These are phyloP conservation scores for Drosophila mettleri DNA, from an alignment of 2,888 invertebrate genomes.

Conservation along the genomic window DNA sequence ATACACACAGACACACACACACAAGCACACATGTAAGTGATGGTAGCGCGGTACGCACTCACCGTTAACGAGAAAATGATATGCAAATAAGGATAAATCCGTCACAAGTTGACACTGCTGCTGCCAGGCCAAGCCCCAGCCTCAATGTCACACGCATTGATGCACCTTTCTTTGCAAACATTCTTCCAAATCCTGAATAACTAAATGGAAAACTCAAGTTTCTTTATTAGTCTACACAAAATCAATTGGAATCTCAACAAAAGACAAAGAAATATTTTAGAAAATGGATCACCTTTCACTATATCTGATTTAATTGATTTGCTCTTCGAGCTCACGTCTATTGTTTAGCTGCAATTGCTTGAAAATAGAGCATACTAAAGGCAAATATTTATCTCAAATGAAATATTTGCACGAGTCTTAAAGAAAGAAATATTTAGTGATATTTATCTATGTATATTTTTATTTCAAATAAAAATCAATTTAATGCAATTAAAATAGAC, in stretches of 20 bases:
- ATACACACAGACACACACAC: too few species aligned
- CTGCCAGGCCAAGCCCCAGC: constrained; percentile 15
- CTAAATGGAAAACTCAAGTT: neutral
- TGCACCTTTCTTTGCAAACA: constrained; percentile 14
- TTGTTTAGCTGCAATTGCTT: too few species aligned
- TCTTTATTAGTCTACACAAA: neutral
- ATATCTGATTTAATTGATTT: neutral
- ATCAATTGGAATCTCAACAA: neutral
- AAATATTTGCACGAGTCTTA: neutral
- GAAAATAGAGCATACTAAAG: too few species aligned
- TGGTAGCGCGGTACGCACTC: constrained; percentile 69
- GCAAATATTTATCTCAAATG: neutral
- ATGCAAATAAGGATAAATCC: constrained; percentile 83
- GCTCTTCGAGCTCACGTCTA: too few species aligned
- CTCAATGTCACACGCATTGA: constrained; percentile 39
- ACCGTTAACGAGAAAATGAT: constrained; percentile 82
- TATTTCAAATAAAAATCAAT: neutral
- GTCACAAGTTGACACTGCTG: constrained; percentile 57
- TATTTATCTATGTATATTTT: neutral
- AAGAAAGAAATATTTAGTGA: too few species aligned
- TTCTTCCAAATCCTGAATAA: constrained; percentile 6
- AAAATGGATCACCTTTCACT: neutral
- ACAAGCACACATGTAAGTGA: constrained; percentile 36
- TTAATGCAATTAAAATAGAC: neutral
- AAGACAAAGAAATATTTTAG: neutral